Evolutionary conservation across 2,113 vertebrate species (phyloP).

Genomic region (Oceanites oceanicus): DNA sequence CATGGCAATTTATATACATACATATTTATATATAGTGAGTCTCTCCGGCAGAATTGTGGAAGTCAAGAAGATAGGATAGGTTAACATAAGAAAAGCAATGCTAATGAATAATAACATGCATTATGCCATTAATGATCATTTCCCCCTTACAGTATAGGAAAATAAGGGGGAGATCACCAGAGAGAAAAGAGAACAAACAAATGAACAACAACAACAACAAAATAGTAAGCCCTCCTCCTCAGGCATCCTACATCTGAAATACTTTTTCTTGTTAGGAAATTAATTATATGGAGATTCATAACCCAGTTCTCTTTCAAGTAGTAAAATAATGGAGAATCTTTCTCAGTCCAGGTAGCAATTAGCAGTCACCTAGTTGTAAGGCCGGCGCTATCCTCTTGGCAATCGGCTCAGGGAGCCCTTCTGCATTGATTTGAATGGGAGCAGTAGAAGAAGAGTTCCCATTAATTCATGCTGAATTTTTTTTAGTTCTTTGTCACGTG

Average conservation of each 20-base stretch:
- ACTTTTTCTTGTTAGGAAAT: neutral
- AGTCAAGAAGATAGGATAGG: neutral
- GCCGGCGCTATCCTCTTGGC: neutral
- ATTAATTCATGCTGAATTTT: neutral
- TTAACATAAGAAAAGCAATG: neutral
- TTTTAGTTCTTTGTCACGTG: neutral
- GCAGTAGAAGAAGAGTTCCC: neutral
- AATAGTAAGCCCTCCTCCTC: neutral
- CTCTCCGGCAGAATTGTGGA: neutral
- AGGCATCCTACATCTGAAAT: neutral
- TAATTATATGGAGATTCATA: conserved; percentile 1
- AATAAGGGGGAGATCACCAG: neutral
- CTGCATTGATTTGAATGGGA: neutral
- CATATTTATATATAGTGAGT: neutral
- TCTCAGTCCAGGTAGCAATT: conserved; percentile 8
- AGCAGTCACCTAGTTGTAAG: neutral
- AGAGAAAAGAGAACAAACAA: neutral
- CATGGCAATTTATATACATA: neutral
- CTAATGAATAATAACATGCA: neutral
- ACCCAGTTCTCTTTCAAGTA: neutral
- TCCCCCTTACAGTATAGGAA: neutral
- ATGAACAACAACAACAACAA: neutral
- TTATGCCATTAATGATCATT: neutral
- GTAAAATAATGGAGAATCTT: neutral
- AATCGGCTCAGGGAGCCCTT: neutral